phyloP scores from a whole-genome alignment of 2,113 vertebrate genomes.

The Pangasianodon gigas region DNA sequence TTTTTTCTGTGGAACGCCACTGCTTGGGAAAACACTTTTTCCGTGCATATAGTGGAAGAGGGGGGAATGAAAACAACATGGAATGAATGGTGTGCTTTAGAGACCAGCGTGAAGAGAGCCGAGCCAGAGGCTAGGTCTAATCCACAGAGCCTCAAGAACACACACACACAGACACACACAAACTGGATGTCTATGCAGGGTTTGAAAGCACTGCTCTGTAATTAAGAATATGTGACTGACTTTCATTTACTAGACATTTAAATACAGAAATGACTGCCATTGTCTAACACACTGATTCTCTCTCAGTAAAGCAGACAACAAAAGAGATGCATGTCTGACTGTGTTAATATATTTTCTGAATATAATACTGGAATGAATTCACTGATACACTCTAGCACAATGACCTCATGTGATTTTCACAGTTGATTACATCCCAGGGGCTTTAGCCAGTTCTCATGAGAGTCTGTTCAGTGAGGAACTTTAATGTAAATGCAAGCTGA shows the following conservation, averaged over 20 bases:
- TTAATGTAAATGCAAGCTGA: slow-evolving; percentile 60
- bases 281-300: not conserved
- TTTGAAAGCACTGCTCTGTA: slow-evolving; percentile 5
- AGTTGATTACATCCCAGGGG: slow-evolving; percentile 6
- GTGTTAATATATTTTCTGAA: not conserved
- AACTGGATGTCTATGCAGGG: not conserved
- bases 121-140: slow-evolving; percentile 69
- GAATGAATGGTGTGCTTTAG: slow-evolving; percentile 75
- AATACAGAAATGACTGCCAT: not conserved
- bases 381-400: not conserved
- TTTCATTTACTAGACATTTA: slow-evolving; percentile 6
- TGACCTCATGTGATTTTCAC: slow-evolving; percentile 13
- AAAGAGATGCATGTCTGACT: not conserved
- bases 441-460: slow-evolving; percentile 26
- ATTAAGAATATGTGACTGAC: not conserved
- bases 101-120: slow-evolving; percentile 69
- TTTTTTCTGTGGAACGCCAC: slow-evolving; percentile 60
- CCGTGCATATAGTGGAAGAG: slow-evolving; percentile 65
- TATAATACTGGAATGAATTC: not conserved
- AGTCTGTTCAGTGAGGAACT: slow-evolving; percentile 40
- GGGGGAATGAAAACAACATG: slow-evolving; percentile 72
- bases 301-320: not conserved
- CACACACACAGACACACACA: slow-evolving; percentile 1
- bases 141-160: slow-evolving; percentile 52
- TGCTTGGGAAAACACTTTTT: slow-evolving; percentile 70